Base-by-base conservation (phyloP, 37 sponge, comb jelly and placozoan species). In the Geodia barretti region DNA sequence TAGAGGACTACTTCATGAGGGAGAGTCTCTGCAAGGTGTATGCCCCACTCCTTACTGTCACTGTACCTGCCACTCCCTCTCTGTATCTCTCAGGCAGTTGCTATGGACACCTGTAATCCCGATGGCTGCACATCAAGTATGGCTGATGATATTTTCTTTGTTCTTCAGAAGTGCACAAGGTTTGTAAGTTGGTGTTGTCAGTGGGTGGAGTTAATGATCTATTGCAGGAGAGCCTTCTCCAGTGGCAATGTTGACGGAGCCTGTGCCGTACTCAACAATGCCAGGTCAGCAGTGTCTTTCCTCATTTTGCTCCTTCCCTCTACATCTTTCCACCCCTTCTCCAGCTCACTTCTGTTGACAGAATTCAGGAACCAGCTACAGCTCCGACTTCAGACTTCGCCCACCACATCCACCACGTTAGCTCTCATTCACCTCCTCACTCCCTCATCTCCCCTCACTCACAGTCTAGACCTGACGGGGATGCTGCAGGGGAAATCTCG, bases 111-210 rank as follows among this genome's bases (percentile, higher is more conserved):
- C 30, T 64, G 64, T 37, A 83, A 68, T 39, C 36, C 83, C 34
- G 87, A 80, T 72, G 81, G 79, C 34, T 60, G 84, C 30, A 84
- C 88, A 8, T 90, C 95, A 28, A 89, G 85, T 79, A 83, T 92
- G 75, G 83, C 89, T 37, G 96, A 95, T 75, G 96, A 95, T 62
- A 87, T 87, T 20, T 95, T 95, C 86, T 95, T 90, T 76, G 86
- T 95, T 34, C 71, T 95, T 21, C 90, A 90, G 47, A 95, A 95
- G 63, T 86, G 87, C 61, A 59, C 90, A 33, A 83, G 87, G 96
- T 92, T 2, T 30, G 81, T 64, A 58, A 21, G 11, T 21, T 11
- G 60, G n/a, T n/a, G n/a, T n/a, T n/a, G n/a, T n/a, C n/a, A n/a
- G n/a, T n/a, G n/a, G n/a, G n/a, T n/a, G n/a, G n/a, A n/a, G n/a